These are phyloP conservation scores for Lethrus apterus DNA, from an alignment of 1,140 invertebrate genomes.

Conservation along the genomic window DNA sequence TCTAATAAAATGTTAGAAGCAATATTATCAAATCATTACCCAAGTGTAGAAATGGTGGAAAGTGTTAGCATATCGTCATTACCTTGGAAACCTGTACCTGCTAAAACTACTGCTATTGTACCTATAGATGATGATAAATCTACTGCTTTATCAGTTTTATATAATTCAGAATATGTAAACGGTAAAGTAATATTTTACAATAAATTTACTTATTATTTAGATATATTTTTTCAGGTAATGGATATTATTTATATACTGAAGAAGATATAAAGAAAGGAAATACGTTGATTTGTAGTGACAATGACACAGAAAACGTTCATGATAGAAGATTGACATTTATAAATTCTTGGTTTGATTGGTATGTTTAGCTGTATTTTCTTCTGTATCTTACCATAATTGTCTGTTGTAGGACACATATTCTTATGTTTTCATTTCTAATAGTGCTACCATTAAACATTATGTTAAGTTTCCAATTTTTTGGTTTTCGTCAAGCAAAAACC, in stretches of 20 bases:
- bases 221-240: constrained; percentile 47
- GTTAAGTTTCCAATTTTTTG: too few relatives aligned
- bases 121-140: constrained; percentile 30
- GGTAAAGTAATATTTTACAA: constrained; percentile 40
- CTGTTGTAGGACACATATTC: too few relatives aligned
- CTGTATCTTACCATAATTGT: too few relatives aligned
- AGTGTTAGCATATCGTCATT: constrained; percentile 44
- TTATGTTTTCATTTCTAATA: too few relatives aligned
- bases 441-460: too few relatives aligned
- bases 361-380: too few relatives aligned
- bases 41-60: constrained; percentile 35
- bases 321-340: too few relatives aligned
- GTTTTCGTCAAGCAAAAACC: too few relatives aligned
- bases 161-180: constrained; percentile 63
- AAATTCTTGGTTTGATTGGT: too few relatives aligned
- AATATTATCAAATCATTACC: constrained; percentile 34
- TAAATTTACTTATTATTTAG: constrained; percentile 11
- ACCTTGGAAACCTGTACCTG: constrained; percentile 64
- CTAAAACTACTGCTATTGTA: constrained; percentile 38
- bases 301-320: constrained; percentile 6
- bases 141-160: constrained; percentile 59
- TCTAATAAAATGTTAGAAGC: constrained; percentile 43
- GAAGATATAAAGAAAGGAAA: constrained; percentile 36
- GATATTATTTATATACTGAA: constrained; percentile 56
- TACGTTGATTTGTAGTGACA: constrained; percentile 2